Conservation (phyloP, 2,888 invertebrate species). For the Plebejus argus region DNA sequence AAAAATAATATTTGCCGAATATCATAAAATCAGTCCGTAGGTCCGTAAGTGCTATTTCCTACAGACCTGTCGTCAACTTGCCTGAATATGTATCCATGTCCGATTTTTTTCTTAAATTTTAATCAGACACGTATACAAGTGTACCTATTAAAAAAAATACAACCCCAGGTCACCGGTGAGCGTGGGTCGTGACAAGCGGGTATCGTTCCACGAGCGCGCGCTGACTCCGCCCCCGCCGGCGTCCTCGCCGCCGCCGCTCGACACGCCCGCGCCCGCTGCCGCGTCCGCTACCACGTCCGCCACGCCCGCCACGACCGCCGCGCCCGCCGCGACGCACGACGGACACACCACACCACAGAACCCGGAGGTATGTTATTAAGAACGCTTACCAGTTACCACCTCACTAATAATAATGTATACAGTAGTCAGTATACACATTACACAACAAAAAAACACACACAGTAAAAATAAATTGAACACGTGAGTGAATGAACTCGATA, state of each 20-base stretch:
- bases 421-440: too few relatives aligned
- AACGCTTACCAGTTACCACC: neutral
- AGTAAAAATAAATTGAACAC: neutral
- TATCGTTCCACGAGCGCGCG: constrained; percentile 87
- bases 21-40: too few relatives aligned
- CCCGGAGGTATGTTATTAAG: neutral
- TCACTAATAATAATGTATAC: too few relatives aligned
- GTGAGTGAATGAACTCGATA: too few relatives aligned
- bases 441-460: neutral
- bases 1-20: too few relatives aligned
- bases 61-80: neutral
- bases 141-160: too few relatives aligned
- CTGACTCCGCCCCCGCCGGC: constrained; percentile 40
- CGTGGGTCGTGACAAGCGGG: constrained; percentile 81
- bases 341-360: neutral
- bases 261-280: constrained; percentile 37
- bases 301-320: neutral
- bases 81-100: too few relatives aligned
- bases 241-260: constrained; percentile 46
- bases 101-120: too few relatives aligned
- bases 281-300: constrained; percentile 43
- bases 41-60: too few relatives aligned
- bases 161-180: constrained; percentile 58
- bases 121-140: neutral
- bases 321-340: neutral